Evolutionary conservation across 2,797 vertebrate species (phyloP), one percentile per base, ranked within the genome.

Genomic region (Gadopsis bispinosus): DNA sequence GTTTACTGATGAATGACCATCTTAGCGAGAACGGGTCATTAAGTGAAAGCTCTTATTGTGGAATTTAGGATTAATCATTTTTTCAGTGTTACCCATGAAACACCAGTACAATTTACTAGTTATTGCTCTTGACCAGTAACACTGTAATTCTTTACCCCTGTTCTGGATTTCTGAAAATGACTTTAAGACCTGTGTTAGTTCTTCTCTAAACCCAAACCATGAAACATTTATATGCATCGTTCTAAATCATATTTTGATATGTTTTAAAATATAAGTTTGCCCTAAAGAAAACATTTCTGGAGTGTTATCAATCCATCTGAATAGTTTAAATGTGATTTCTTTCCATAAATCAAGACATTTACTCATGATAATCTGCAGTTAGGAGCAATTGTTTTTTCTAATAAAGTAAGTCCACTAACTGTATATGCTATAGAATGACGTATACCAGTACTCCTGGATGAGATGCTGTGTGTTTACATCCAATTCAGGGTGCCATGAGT

Each of bases 51-150:
- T 84, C 73, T 80, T 67, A 48, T 63, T 69, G 61, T 79, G 71
- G 75, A 76, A 71, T 78, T 81, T 65, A 84, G 76, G 33, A 80
- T 86, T 6, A 61, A 70, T 85, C 5, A 77, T 75, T 63, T 75
- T 82, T 79, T 61, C 74, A 87, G 72, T 84, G 78, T 86, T 89
- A 80, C 73, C 50, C 19, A 63, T 33, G 56, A 67, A 87, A 78
- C 70, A 81, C 47, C 41, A 80, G 22, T 67, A 68, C 50, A 1
- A 86, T 85, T 83, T 39, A 79, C 73, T 69, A 65, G 53, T 68
- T 83, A 20, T 56, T 63, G 66, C 64, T 86, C 71, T 83, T 47
- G 85, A 92, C 90, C 91, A 91, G 81, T 84, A 79, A 83, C 88
- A 89, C 88, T 92, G 88, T 91, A 88, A 71, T 85, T 73, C 73